phyloP scores from a whole-genome alignment of 53 echinoderm and acorn worm species.

The Crossaster papposus region DNA sequence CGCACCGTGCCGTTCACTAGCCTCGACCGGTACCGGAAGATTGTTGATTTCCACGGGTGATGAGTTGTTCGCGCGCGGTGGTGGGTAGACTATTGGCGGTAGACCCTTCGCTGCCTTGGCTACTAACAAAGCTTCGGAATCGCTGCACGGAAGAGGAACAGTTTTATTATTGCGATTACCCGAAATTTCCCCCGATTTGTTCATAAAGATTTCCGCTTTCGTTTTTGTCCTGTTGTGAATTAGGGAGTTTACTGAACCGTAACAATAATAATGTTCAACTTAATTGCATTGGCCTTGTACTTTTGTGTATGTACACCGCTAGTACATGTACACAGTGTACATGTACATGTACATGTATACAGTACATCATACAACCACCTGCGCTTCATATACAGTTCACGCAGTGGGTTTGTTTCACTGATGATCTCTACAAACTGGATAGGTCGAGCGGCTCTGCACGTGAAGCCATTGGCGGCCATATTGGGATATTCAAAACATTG shows the following conservation, averaged over 20 bases:
- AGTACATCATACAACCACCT: too few relatives aligned
- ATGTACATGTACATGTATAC: too few relatives aligned
- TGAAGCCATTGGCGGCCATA: too few relatives aligned
- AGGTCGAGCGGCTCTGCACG: too few relatives aligned
- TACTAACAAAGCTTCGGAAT: conserved; percentile 35
- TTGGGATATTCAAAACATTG: too few relatives aligned
- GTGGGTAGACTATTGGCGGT: conserved; percentile 26
- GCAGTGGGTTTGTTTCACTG: too few relatives aligned
- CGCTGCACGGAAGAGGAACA: not conserved
- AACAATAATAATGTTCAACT: too few relatives aligned
- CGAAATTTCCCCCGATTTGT: not conserved
- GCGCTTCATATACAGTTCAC: too few relatives aligned
- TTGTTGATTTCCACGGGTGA: conserved; percentile 11
- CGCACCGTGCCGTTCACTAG: not conserved
- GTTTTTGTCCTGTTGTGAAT: not conserved
- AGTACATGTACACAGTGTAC: too few relatives aligned
- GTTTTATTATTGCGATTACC: not conserved
- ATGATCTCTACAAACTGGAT: too few relatives aligned
- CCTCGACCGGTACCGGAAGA: not conserved
- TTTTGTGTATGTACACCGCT: too few relatives aligned
- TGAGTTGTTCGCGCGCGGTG: not conserved
- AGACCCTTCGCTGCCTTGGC: conserved; percentile 30
- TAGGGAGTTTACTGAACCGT: not conserved
- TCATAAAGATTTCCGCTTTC: not conserved
- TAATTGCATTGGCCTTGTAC: too few relatives aligned